These are phyloP conservation scores for Cossypha polioptera DNA, from an alignment of 2,797 vertebrate genomes.

Conservation along the genomic window DNA sequence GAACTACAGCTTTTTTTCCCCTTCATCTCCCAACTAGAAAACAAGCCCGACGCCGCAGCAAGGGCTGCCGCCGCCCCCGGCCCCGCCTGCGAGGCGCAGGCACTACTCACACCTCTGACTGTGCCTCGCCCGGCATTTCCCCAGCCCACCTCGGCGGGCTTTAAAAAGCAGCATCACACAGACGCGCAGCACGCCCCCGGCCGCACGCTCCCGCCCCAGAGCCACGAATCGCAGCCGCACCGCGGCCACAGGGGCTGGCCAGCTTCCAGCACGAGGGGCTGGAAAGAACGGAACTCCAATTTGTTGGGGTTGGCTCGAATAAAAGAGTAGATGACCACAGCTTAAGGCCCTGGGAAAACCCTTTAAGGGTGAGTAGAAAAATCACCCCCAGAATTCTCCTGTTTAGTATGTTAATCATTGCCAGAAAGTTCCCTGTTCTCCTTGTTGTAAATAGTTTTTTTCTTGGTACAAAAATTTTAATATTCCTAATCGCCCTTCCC, in stretches of 20 bases:
- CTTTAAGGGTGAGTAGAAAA: too few relatives aligned
- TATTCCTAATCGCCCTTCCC: too few relatives aligned
- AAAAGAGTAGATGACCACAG: too few relatives aligned
- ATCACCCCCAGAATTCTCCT: too few relatives aligned
- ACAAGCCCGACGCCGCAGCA: background rate
- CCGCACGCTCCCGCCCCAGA: background rate
- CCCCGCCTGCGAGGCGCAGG: background rate
- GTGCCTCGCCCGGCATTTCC: background rate
- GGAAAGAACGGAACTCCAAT: background rate
- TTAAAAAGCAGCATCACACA: background rate
- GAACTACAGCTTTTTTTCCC: background rate
- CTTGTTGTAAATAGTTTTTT: too few relatives aligned
- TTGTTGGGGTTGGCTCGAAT: too few relatives aligned
- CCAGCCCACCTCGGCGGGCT: background rate
- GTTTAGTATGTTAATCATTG: too few relatives aligned
- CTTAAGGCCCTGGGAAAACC: too few relatives aligned
- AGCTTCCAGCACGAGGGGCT: background rate
- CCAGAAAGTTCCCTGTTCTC: too few relatives aligned
- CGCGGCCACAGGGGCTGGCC: background rate
- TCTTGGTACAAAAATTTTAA: too few relatives aligned
- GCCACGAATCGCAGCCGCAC: background rate
- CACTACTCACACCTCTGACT: constrained; percentile 29
- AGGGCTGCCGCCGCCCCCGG: background rate
- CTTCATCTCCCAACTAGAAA: background rate
- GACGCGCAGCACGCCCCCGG: background rate